Percentiles rank a stretch among this genome's conserved stretches.
Evolutionary conservation across 2,797 vertebrate genomes (phyloP).

Genomic region (Zenarchopterus dispar): DNA sequence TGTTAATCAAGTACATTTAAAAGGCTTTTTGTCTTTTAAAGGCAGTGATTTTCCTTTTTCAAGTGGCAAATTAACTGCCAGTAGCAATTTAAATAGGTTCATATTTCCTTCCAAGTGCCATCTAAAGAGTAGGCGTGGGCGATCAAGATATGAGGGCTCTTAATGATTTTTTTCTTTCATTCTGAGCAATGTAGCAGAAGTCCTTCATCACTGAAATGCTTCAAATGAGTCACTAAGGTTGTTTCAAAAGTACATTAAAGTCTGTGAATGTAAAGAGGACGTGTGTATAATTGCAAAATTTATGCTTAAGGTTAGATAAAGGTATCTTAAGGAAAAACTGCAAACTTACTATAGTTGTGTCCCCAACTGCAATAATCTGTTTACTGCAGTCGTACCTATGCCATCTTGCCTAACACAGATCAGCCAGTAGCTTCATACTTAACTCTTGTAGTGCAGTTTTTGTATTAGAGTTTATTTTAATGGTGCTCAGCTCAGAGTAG

Average conservation of each 20-base stretch:
- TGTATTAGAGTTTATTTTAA: constrained; percentile 9
- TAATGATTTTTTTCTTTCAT: constrained; percentile 60
- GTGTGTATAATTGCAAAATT: constrained; percentile 35
- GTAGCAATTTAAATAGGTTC: constrained; percentile 50
- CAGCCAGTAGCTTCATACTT: too few relatives aligned
- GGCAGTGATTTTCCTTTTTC: constrained; percentile 39
- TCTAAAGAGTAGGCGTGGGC: constrained; percentile 43
- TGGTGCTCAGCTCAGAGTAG: constrained; percentile 24
- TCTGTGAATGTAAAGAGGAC: constrained; percentile 35
- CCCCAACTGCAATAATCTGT: neutral
- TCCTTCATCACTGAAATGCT: constrained; percentile 51
- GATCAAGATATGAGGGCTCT: constrained; percentile 51
- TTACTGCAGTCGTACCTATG: neutral
- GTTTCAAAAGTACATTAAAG: constrained; percentile 39
- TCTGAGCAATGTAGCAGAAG: constrained; percentile 31
- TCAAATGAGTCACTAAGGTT: constrained; percentile 43
- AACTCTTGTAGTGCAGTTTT: too few relatives aligned
- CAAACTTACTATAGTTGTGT: neutral
- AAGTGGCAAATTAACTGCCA: constrained; percentile 47
- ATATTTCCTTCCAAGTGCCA: constrained; percentile 40
- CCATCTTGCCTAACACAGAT: too few relatives aligned
- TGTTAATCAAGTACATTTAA: constrained; percentile 33
- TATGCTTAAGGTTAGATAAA: constrained; percentile 28
- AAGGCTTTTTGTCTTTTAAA: constrained; percentile 44
- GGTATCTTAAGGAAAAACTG: constrained; percentile 10